phyloP scores from a whole-genome alignment of 2,888 invertebrate species.

The Erpobdella octoculata region DNA sequence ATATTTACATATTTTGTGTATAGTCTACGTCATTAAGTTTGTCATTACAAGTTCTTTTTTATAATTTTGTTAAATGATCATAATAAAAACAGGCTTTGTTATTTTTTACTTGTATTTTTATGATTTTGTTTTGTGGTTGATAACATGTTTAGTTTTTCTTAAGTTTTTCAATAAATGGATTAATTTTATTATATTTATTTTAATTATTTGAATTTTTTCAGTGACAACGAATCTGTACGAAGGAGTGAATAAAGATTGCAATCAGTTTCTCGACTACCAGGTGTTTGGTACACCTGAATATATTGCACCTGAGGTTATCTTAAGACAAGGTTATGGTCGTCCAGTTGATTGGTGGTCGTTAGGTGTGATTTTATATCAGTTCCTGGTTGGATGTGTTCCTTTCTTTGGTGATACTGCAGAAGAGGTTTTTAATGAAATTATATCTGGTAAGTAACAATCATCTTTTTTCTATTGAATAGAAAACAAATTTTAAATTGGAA shows the following conservation, averaged over 20 bases:
- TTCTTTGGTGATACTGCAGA: slow-evolving; percentile 98
- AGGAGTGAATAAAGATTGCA: slow-evolving; percentile 86
- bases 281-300: slow-evolving; percentile 98
- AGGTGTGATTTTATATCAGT: slow-evolving; percentile 61
- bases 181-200: neutral
- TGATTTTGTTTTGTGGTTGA: no score
- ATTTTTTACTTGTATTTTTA: no score
- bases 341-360: slow-evolving; percentile 99
- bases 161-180: neutral
- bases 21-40: neutral
- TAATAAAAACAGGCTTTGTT: no score
- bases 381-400: slow-evolving; percentile 69
- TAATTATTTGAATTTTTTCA: slow-evolving; percentile 43
- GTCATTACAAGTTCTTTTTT: no score
- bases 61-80: no score
- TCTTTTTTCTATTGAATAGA: neutral
- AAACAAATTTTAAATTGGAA: neutral
- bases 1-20: neutral
- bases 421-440: slow-evolving; percentile 94
- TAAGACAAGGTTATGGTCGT: slow-evolving; percentile 85
- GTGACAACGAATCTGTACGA: slow-evolving; percentile 95
- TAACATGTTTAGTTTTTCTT: no score
- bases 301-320: slow-evolving; percentile 95
- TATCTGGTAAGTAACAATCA: slow-evolving; percentile 67
- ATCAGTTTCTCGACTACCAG: slow-evolving; percentile 96